A percentile compares a stretch with the other conserved stretches of the same genome.
These are phyloP conservation scores for Sternotherus odoratus DNA, from an alignment of 2,797 vertebrate genomes.

Conservation along the genomic window DNA sequence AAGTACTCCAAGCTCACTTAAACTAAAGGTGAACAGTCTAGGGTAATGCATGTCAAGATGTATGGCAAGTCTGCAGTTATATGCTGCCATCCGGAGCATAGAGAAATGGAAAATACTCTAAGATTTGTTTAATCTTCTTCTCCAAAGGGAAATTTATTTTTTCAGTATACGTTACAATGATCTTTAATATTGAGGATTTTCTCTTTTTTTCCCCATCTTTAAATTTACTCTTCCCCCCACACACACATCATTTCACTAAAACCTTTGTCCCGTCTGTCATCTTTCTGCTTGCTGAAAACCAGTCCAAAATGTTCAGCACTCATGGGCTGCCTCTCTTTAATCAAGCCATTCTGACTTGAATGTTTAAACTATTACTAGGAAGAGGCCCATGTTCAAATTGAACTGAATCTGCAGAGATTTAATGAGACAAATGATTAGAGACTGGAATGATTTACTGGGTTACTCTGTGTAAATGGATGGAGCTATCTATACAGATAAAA, in stretches of 20 bases:
- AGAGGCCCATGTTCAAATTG: background rate
- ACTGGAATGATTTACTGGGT: background rate
- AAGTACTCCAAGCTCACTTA: background rate
- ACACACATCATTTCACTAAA: background rate
- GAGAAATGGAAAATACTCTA: background rate
- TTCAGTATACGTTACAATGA: background rate
- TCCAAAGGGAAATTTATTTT: background rate
- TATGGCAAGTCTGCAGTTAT: accelerated
- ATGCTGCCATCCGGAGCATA: accelerated
- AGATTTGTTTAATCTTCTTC: background rate
- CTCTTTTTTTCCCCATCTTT: background rate
- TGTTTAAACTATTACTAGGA: background rate
- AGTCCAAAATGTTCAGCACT: background rate
- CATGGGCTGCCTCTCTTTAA: background rate
- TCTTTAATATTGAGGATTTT: background rate
- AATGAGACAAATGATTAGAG: background rate
- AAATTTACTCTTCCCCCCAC: background rate
- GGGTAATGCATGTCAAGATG: accelerated
- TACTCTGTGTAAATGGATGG: background rate
- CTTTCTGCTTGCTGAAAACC: background rate
- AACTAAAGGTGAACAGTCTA: background rate
- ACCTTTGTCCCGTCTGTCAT: background rate
- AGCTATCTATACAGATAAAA: background rate
- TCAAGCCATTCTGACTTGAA: background rate
- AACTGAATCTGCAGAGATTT: background rate